Evolutionary conservation across 2,797 vertebrate genomes (phyloP), one percentile per base, ranked within the genome.

Genomic region (Emydoidea blandingii): DNA sequence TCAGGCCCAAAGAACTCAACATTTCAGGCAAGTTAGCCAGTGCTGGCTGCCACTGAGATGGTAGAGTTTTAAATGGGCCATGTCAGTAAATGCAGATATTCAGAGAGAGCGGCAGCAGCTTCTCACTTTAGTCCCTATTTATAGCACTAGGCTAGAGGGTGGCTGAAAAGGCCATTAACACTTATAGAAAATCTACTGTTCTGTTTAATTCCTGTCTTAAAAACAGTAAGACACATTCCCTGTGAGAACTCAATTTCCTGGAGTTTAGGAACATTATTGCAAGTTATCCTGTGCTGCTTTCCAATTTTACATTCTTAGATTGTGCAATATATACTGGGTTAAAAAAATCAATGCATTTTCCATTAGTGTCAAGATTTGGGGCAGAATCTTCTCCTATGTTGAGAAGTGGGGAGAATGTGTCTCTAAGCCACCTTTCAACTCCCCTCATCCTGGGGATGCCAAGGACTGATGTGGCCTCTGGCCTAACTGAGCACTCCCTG

Each of bases 131-230:
- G 27, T 68, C 57, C 92, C 23, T 91, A 91, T 97, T 95, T 96
- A 94, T 95, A 96, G 76, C 57, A 92, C 14, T 88, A 83, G 91
- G 91, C 93, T 91, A 95, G 50, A 83, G 5, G 68, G 5, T 95
- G 62, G 92, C 83, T 87, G 90, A 95, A 96, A 96, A 96, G 85
- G 81, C 68, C 79, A 81, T 81, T 94, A 96, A 91, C 93, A 91
- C 83, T 92, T 87, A 0, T 25, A 15, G 53, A 83, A 94, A 92
- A 86, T 49, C 47, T 54, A 89, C 59, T 62, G 44, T 85, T 95
- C 21, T 85, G 76, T 76, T 54, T 57, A 89, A 92, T 92, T 95
- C 89, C 19, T 82, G 16, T 49, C 50, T 94, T 81, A 83, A 92
- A 91, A 90, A 93, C 74, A 1, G 37, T 54, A 15, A 92, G 49